Evolutionary conservation across 2,797 vertebrate species (phyloP), one percentile per base, ranked within the genome.

Genomic region (Paedocypris micromegethes): DNA sequence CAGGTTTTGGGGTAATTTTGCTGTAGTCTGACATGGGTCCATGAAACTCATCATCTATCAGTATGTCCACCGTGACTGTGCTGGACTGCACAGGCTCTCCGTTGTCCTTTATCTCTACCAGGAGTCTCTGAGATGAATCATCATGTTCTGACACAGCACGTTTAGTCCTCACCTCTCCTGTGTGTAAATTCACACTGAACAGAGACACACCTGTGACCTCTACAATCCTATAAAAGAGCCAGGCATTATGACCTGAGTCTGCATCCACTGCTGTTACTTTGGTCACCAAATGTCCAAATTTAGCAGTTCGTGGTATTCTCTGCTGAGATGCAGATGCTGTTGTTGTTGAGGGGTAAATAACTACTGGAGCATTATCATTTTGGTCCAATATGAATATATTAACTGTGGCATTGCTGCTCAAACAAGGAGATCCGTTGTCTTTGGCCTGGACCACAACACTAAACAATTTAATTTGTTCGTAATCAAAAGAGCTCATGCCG

Each of bases 221-320:
- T 5, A 68, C 52, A 8, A 79, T 63, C n/a, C 68, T 72, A 60
- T 80, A 80, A 4, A 72, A 78, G 65, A 89, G 82, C 78, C 84
- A 86, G 47, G 87, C 86, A 67, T 89, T 90, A 65, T 88, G 86
- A 45, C 87, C 88, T 6, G 87, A 88, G 73, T 90, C 88, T 37
- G 87, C 79, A 70, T 89, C 88, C 80, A 89, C 86, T 63, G 88
- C 87, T 0, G 85, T 83, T 73, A 89, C 82, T 68, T 88, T 88
- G 61, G 88, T 88, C 53, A 87, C 83, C 1, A 89, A 78, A 76
- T 88, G 85, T 37, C 84, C 87, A 38, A 83, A 81, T 62, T 86
- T 84, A 58, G 85, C 81, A 5, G 81, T 87, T 6, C 83, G 82
- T 66, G 83, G 64, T 61, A 78, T 66, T 52, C 62, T 80, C 64